Evolutionary conservation across 2,888 invertebrate species (phyloP).

Genomic region (Desoria tigrina): DNA sequence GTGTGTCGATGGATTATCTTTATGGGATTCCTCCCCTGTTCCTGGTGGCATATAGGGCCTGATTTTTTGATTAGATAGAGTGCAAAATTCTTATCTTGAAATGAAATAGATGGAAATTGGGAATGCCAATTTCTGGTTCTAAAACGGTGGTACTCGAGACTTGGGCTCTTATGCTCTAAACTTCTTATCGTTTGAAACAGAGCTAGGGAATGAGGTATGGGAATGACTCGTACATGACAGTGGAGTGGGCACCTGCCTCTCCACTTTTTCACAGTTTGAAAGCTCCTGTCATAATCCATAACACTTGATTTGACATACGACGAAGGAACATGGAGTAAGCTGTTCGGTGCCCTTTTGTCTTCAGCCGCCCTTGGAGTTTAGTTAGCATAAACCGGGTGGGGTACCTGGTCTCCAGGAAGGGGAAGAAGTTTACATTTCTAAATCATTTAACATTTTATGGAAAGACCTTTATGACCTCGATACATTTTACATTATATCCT

Average conservation of each 20-base stretch:
- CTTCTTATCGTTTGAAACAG: background rate
- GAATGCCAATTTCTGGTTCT: background rate
- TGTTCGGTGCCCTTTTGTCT: too few relatives aligned
- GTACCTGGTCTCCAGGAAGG: too few relatives aligned
- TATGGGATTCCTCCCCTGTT: slow-evolving; percentile 9
- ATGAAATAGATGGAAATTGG: slow-evolving; percentile 14
- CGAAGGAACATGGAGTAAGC: background rate
- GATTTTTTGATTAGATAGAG: slow-evolving; percentile 28
- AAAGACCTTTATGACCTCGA: too few relatives aligned
- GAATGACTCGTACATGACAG: background rate
- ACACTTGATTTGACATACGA: slow-evolving; percentile 13
- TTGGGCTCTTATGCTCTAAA: too few relatives aligned
- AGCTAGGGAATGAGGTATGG: background rate
- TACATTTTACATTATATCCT: too few relatives aligned
- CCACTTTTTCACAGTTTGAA: slow-evolving; percentile 5
- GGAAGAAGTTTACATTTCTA: too few relatives aligned
- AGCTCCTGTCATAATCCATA: slow-evolving; percentile 13
- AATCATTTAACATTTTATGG: too few relatives aligned
- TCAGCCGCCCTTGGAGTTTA: too few relatives aligned
- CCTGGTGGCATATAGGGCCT: slow-evolving; percentile 10
- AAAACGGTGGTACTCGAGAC: background rate
- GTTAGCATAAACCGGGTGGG: too few relatives aligned
- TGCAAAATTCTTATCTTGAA: slow-evolving; percentile 24
- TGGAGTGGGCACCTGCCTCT: slow-evolving; percentile 4
- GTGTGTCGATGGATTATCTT: slow-evolving; percentile 15